Base-by-base conservation (phyloP, 1,140 invertebrate genomes). In the Lepidurus apus region DNA sequence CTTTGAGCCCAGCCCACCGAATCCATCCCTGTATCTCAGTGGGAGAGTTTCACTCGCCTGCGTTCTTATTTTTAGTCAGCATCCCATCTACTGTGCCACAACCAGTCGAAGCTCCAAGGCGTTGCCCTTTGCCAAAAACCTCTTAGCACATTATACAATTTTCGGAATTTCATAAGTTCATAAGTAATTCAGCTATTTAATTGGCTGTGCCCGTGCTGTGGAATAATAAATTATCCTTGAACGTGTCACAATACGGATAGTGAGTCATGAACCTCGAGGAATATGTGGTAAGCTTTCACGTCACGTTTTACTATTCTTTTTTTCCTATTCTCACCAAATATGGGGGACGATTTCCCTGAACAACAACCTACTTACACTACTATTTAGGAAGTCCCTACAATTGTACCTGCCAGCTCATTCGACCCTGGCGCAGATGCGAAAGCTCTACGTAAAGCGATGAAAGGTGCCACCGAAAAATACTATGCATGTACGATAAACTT, bases 401-500 rank as follows among this genome's bases (percentile, higher is more conserved):
- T 93, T n/a, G 81, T 86, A 26, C 87, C 91, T 42, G 86, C 85
- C 42, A 84, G 85, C 43, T 24, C 77, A 34, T 82, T 93, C 82
- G 88, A 93, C 85, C 85, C 92, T 0, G 88, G 89, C 73, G 86
- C 85, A 73, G 94, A 96, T 88, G 94, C 94, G 0, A 90, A 93
- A 85, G 87, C 88, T 8, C 85, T 97, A 17, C 88, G 93, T 73
- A 93, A 94, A 83, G 94, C 95, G 11, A 95, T 96, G 92, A 93
- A 94, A 86, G 93, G 87, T 74, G 81, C 86, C 76, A 83, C 85
- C 86, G 80, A 81, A 81, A 7, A 75, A 43, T 43, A 75, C 78
- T 11, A 43, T 76, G 47, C 42, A 17, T 76, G 77, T 74, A 26
- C 75, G 43, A 42, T 74, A 24, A 26, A 26, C 44, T 26, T 79